Percentiles rank a stretch among this genome's conserved stretches.
Conservation (phyloP, 2,797 vertebrate species). For the Lagorchestes hirsutus region DNA sequence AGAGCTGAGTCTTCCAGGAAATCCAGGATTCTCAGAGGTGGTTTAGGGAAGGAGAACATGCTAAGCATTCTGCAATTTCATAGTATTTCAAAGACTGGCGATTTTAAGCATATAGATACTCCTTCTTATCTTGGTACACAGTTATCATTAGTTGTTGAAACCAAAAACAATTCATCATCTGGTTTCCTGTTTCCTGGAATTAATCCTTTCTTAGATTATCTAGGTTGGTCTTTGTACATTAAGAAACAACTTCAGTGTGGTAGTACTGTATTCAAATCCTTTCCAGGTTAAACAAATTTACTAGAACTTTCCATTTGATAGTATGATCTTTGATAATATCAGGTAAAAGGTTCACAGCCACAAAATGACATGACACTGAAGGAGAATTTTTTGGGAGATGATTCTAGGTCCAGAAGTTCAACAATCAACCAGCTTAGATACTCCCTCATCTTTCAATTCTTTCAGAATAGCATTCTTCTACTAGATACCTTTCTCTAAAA, state of each 20-base stretch:
- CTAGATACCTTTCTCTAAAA: neutral
- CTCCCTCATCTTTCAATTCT: neutral
- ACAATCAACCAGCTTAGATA: neutral
- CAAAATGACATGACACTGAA: neutral
- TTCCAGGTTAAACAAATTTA: neutral
- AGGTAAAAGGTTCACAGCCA: neutral
- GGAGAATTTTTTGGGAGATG: neutral
- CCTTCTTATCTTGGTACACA: neutral
- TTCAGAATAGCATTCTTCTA: accelerated
- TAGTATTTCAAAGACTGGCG: neutral
- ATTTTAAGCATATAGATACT: neutral
- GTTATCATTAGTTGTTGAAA: neutral
- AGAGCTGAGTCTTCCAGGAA: neutral
- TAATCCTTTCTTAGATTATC: neutral
- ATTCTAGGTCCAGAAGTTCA: neutral
- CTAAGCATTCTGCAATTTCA: neutral
- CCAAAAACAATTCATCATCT: neutral
- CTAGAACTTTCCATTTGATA: neutral
- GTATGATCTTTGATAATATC: neutral
- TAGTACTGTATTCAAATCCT: neutral
- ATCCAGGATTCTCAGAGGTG: neutral
- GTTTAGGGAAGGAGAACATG: neutral
- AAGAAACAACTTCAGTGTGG: neutral
- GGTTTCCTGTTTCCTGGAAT: neutral
- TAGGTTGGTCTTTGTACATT: neutral